A percentile compares a stretch with the other conserved stretches of the same genome.
Conservation (phyloP, 1,140 invertebrate genomes). For the Drosophila nikananu region DNA sequence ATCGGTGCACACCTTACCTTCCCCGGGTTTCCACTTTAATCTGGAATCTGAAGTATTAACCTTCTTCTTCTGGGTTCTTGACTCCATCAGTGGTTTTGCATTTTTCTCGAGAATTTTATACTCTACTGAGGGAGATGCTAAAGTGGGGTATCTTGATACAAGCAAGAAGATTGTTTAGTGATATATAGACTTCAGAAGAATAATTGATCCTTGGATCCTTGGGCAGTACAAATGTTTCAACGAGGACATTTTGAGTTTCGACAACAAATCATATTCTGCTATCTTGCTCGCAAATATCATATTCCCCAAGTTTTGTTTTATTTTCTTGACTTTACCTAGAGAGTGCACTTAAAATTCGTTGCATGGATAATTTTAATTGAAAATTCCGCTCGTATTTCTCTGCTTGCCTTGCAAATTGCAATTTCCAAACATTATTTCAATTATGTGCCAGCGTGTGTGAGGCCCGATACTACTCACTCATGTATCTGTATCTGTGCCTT, state of each 20-base stretch:
- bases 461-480: conserved; percentile 14
- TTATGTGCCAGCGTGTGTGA: conserved; percentile 40
- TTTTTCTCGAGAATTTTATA: conserved; percentile 15
- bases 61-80: conserved; percentile 10
- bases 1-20: not conserved
- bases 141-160: not conserved
- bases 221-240: not conserved
- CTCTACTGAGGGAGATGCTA: not conserved
- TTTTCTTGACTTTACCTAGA: not conserved
- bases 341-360: conserved; percentile 18
- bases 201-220: not conserved
- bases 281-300: not conserved
- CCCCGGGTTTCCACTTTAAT: not conserved
- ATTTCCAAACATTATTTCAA: conserved; percentile 65
- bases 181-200: not conserved
- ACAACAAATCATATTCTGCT: not conserved
- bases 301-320: not conserved
- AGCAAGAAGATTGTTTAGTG: not conserved
- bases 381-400: conserved; percentile 22
- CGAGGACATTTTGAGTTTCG: too few relatives aligned
- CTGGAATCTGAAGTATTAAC: conserved; percentile 7
- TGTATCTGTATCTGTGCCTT: conserved; percentile 10
- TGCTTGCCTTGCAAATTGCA: conserved; percentile 40
- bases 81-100: conserved; percentile 2
- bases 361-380: not conserved